A percentile compares a stretch with the other conserved stretches of the same genome.
Conservation (phyloP, 2,888 invertebrate species). For the Lamellibrachia columna region DNA sequence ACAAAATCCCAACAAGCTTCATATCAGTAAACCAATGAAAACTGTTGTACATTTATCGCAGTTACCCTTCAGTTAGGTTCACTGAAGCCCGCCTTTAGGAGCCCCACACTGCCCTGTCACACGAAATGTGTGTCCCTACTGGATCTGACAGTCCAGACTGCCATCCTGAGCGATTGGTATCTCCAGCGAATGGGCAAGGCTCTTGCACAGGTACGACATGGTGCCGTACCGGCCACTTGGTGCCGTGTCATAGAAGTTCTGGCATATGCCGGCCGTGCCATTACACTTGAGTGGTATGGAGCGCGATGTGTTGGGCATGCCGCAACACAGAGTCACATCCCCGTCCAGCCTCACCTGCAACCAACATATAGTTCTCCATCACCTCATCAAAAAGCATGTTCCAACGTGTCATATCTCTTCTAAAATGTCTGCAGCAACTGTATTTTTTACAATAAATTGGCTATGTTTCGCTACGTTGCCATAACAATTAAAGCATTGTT, state of each 20-base stretch:
- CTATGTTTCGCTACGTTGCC: too few species aligned
- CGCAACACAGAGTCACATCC: slow-evolving; percentile 93
- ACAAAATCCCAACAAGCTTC: too few species aligned
- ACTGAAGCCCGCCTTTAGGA: neutral
- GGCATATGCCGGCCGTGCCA: slow-evolving; percentile 94
- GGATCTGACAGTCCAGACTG: slow-evolving; percentile 56
- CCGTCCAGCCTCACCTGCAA: slow-evolving; percentile 85
- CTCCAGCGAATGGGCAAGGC: slow-evolving; percentile 58
- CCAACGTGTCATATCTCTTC: neutral
- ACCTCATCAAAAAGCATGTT: neutral
- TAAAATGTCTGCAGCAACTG: too few species aligned
- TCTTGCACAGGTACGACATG: slow-evolving; percentile 86
- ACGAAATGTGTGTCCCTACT: slow-evolving; percentile 16
- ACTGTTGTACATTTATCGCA: too few species aligned
- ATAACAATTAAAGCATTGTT: too few species aligned
- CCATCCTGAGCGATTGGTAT: slow-evolving; percentile 51
- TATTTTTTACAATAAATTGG: too few species aligned
- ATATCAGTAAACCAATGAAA: too few species aligned
- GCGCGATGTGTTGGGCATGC: slow-evolving; percentile 20
- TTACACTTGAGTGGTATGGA: slow-evolving; percentile 71
- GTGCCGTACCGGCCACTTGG: slow-evolving; percentile 96
- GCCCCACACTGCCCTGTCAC: neutral
- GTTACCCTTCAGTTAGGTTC: neutral
- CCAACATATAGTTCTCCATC: neutral
- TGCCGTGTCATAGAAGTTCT: slow-evolving; percentile 97